phyloP scores from a whole-genome alignment of 1,140 invertebrate species.

The Phocides pigmalion region DNA sequence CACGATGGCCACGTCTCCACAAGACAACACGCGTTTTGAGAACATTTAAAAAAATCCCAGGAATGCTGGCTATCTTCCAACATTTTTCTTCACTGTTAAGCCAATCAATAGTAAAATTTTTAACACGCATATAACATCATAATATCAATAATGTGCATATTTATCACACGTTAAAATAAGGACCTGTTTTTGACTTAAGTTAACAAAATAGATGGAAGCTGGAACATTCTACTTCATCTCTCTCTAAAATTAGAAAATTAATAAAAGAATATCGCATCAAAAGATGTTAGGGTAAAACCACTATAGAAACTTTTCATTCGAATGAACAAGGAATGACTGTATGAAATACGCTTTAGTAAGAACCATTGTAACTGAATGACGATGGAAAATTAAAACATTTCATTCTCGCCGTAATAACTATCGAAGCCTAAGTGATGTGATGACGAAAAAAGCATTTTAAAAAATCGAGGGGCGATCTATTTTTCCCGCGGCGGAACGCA shows the following conservation, averaged over 20 bases:
- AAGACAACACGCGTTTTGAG: no score
- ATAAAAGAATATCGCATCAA: constrained; percentile 3
- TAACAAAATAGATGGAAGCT: no score
- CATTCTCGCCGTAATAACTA: constrained; percentile 76
- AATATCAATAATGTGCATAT: no score
- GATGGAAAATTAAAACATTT: constrained; percentile 80
- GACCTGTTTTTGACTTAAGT: no score
- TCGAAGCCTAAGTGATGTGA: constrained; percentile 78
- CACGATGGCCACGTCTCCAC: no score
- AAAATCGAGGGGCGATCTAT: constrained; percentile 74
- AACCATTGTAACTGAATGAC: constrained; percentile 76
- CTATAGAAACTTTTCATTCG: constrained; percentile 45
- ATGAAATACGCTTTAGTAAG: constrained; percentile 65
- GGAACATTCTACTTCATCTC: no score
- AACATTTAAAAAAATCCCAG: no score
- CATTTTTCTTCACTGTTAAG: no score
- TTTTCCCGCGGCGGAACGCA: constrained; percentile 70
- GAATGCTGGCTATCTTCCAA: no score
- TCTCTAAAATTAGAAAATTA: not conserved
- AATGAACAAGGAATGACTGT: constrained; percentile 74
- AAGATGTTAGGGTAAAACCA: constrained; percentile 35
- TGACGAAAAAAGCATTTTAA: constrained; percentile 64
- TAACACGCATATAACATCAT: no score
- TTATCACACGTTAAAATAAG: no score
- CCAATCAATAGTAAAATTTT: no score